Base-by-base conservation (phyloP, 2,797 vertebrate genomes). In the Varecia variegata region DNA sequence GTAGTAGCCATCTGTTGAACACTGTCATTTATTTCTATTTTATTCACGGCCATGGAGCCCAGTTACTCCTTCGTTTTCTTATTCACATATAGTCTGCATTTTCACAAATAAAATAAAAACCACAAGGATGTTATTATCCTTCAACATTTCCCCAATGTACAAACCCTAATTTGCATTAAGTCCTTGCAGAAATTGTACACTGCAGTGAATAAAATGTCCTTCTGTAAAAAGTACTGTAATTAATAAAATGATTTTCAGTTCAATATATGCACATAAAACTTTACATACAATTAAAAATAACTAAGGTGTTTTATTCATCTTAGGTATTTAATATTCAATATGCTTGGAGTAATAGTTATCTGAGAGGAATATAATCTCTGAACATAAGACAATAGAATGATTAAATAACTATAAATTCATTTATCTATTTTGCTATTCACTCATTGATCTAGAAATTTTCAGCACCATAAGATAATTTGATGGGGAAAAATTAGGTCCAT, bases 61-160 rank as follows among this genome's bases (percentile, higher is more conserved):
- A 96, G 54, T 80, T 86, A 92, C 30, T 95, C 50, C 62, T 79
- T 92, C 77, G 62, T 90, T 93, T 96, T 65, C 56, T 86, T 76
- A 83, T 83, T 95, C 74, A 89, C 60, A 83, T 86, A 35, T 88
- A 97, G 56, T 60, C 12, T 3, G 3, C 32, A 86, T 84, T 94
- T 87, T 65, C 82, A 94, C 90, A 96, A 96, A 73, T 87, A 95
- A 96, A 96, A 96, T 71, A 95, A 90, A 93, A 93, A 93, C 40
- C 68, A 77, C 38, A 93, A 73, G 43, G 52, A 95, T 87, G 76
- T 3, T 50, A 93, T 88, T 73, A 88, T 74, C 40, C n/a, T 71
- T 93, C 62, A 94, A 83, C 43, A 81, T 96, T 96, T 96, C 60
- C 54, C 45, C 79, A 83, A 76, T 91, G 32, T 68, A 80, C 32